A percentile compares a stretch with the other conserved stretches of the same genome.
Evolutionary conservation across 2,797 vertebrate genomes (phyloP).

Genomic region (Myotis daubentonii): DNA sequence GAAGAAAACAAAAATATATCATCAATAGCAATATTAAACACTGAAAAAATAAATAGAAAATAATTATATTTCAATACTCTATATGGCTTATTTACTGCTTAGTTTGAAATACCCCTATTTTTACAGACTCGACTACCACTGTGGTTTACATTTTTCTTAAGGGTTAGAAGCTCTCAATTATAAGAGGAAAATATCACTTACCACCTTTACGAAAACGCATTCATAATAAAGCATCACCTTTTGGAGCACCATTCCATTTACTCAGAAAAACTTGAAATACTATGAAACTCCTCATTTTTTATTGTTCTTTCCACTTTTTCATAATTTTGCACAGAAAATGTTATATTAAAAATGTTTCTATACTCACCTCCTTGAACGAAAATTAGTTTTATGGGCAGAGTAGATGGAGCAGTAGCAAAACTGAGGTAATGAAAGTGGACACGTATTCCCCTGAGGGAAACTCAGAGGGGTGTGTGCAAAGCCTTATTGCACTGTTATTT

Average conservation of each 20-base stretch:
- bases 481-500: background rate
- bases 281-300: background rate
- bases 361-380: conserved; percentile 57
- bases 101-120: conserved; percentile 33
- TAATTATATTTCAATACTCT: background rate
- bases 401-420: background rate
- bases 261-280: background rate
- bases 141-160: background rate
- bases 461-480: background rate
- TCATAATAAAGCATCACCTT: background rate
- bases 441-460: background rate
- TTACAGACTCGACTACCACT: background rate
- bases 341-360: conserved; percentile 7
- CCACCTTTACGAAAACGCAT: background rate
- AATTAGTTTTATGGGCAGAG: background rate
- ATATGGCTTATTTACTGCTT: conserved; percentile 21
- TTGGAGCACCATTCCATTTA: background rate
- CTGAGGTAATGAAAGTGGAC: background rate
- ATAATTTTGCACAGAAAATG: conserved; percentile 55
- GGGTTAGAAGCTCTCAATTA: background rate
- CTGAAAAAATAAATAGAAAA: background rate
- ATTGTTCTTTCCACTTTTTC: conserved; percentile 38
- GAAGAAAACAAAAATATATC: background rate
- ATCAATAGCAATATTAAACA: background rate
- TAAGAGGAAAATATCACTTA: background rate